A percentile compares a stretch with the other conserved stretches of the same genome.
Evolutionary conservation across 1,140 invertebrate genomes (phyloP).

Genomic region (Pseudomyrmex cubaensis): DNA sequence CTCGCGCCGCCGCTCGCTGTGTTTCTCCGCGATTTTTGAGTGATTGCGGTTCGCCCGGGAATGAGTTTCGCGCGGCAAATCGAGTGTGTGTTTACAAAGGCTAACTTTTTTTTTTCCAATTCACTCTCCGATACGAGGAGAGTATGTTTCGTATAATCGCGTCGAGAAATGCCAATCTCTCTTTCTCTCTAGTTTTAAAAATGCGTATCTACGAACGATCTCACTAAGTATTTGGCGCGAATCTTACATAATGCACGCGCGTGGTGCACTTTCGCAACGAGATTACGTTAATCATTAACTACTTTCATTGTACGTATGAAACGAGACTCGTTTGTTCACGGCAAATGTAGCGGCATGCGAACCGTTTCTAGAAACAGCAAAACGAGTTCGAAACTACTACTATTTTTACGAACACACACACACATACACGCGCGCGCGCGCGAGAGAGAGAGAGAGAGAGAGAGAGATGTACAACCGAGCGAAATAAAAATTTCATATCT

Average conservation of each 20-base stretch:
- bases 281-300: background rate
- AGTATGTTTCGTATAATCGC: background rate
- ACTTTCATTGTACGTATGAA: background rate
- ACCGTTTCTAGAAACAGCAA: background rate
- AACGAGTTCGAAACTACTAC: slow-evolving; percentile 34
- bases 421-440: too few species aligned
- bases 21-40: slow-evolving; percentile 12
- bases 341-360: background rate
- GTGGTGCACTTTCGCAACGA: background rate
- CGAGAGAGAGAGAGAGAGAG: background rate
- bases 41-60: background rate
- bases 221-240: background rate
- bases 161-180: background rate
- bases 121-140: background rate
- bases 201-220: background rate
- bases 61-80: background rate
- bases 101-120: slow-evolving; percentile 15
- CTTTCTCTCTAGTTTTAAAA: background rate
- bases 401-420: background rate
- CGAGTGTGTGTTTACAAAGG: background rate
- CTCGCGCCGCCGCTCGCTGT: background rate
- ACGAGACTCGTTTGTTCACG: slow-evolving; percentile 8
- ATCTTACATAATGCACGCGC: background rate
- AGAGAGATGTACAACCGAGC: background rate
- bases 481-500: slow-evolving; percentile 42